Evolutionary conservation across 2,113 vertebrate species (phyloP).

Genomic region (Plectropomus leopardus): DNA sequence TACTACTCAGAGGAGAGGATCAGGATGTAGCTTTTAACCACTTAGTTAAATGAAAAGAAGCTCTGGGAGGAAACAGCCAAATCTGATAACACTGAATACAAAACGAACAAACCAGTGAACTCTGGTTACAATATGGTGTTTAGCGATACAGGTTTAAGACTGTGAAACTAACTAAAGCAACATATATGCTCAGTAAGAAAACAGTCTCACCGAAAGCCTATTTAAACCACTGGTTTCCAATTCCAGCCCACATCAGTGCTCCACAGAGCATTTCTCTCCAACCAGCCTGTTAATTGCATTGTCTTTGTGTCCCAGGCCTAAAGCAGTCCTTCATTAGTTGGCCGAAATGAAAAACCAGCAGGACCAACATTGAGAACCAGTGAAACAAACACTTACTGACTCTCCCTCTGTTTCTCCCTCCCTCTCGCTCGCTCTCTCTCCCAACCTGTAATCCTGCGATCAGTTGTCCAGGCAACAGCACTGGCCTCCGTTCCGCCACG

Average conservation of each 20-base stretch:
- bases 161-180: neutral
- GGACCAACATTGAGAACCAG: conserved; percentile 38
- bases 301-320: conserved; percentile 19
- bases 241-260: conserved; percentile 16
- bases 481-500: conserved; percentile 50
- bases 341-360: conserved; percentile 45
- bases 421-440: conserved; percentile 11
- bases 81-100: neutral
- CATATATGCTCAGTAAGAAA: neutral
- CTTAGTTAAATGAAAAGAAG: neutral
- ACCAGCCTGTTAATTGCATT: conserved; percentile 45
- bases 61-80: neutral
- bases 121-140: neutral
- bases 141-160: neutral
- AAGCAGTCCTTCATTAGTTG: conserved; percentile 38
- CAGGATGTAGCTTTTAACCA: neutral
- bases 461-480: conserved; percentile 77
- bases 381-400: conserved; percentile 39
- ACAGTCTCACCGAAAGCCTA: neutral
- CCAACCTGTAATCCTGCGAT: conserved; percentile 71
- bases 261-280: conserved; percentile 34
- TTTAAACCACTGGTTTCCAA: neutral
- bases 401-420: conserved; percentile 2
- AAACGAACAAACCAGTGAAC: neutral
- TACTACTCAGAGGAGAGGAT: neutral